Percentiles rank a stretch among this genome's conserved stretches.
These are phyloP conservation scores for Plecotus auritus DNA, from an alignment of 2,113 vertebrate species.

Conservation along the genomic window DNA sequence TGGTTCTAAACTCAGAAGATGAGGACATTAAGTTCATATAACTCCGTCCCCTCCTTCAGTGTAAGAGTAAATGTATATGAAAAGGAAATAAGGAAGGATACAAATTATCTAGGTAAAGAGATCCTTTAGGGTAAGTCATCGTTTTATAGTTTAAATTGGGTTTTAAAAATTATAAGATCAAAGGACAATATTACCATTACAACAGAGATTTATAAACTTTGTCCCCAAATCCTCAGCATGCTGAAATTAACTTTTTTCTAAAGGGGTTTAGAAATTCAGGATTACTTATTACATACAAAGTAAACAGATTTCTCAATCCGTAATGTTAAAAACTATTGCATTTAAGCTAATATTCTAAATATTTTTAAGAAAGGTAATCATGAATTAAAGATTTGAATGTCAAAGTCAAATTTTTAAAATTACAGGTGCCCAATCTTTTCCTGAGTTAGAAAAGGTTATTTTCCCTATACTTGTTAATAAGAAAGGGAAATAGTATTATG, in stretches of 20 bases:
- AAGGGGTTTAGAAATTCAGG: not conserved
- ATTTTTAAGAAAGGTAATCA: not conserved
- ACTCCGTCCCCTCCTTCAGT: not conserved
- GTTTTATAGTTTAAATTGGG: not conserved
- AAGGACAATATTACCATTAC: not conserved
- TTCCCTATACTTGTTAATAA: not conserved
- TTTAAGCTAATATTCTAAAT: slow-evolving; percentile 9
- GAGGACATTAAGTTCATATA: not conserved
- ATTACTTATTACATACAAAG: not conserved
- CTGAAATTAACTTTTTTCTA: not conserved
- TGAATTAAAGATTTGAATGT: not conserved
- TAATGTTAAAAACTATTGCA: not conserved
- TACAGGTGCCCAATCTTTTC: not conserved
- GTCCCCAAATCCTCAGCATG: not conserved
- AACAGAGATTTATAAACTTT: not conserved
- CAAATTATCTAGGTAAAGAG: not conserved
- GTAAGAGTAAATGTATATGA: not conserved
- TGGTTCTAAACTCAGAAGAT: not conserved
- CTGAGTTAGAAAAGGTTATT: not conserved
- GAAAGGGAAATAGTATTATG: not conserved
- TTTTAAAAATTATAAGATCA: not conserved
- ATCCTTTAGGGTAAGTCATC: not conserved
- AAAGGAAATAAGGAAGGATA: not conserved
- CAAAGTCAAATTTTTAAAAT: slow-evolving; percentile 29
- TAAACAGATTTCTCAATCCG: not conserved